Evolutionary conservation across 2,113 vertebrate species (phyloP).

Genomic region (Malurus alboscapulatus): DNA sequence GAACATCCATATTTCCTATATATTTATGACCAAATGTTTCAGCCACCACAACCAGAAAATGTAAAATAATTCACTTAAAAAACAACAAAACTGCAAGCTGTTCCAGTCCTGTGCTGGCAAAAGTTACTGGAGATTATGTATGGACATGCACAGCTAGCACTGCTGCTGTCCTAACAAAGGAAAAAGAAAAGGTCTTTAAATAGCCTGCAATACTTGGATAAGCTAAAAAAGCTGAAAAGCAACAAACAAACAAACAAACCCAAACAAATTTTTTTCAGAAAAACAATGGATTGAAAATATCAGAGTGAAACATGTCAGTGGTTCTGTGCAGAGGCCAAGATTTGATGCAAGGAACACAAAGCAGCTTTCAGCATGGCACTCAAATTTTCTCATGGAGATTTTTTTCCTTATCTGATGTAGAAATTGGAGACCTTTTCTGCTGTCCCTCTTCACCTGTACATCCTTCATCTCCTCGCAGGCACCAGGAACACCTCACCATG

Average conservation of each 20-base stretch:
- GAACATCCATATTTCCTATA: background rate
- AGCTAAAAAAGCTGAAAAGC: background rate
- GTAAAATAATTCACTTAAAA: conserved; percentile 46
- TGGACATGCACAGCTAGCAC: background rate
- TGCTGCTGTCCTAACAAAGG: background rate
- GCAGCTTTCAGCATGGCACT: background rate
- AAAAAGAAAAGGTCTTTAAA: conserved; percentile 12
- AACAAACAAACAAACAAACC: background rate
- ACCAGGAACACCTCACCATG: background rate
- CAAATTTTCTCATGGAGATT: background rate
- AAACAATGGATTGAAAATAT: background rate
- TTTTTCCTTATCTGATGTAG: background rate
- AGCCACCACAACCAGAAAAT: conserved; percentile 8
- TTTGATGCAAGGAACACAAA: background rate
- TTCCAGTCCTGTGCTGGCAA: conserved; percentile 28
- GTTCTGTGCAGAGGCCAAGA: background rate
- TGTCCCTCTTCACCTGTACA: background rate
- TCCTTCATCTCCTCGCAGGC: background rate
- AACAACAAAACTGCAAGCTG: background rate
- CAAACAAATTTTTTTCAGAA: background rate
- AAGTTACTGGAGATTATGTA: conserved; percentile 9
- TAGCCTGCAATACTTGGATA: conserved; percentile 6
- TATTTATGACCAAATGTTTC: conserved; percentile 11
- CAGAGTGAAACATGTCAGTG: background rate
- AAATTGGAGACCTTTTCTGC: background rate